Evolutionary conservation across 2,113 vertebrate species (phyloP), one percentile per base, ranked within the genome.

Genomic region (Perca fluviatilis): DNA sequence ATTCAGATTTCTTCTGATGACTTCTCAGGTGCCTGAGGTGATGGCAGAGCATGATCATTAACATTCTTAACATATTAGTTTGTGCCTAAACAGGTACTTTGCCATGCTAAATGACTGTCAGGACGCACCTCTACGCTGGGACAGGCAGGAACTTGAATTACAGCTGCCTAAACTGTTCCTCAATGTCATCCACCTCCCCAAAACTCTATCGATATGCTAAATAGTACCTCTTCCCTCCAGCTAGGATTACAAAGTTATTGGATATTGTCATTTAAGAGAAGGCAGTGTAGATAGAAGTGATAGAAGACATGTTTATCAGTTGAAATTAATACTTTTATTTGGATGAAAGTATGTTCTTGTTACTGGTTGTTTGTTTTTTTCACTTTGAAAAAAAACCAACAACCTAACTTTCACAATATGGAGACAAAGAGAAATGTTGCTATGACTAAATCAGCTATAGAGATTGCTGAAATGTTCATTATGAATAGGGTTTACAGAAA

Each of bases 1-100:
- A 66, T 64, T 79, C 2, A 62, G 25, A 73, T 79, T 79, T 74
- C 77, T 40, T 56, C 30, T 51, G 63, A 72, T 74, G 80, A 85
- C 60, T 76, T 70, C 57, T 86, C 60, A 36, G 49, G 30, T 63
- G 80, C 88, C 77, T 27, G 33, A 1, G 72, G 83, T 65, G 1
- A 79, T 70, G 64, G 46, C 1, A n/a, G 47, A 79, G 13, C 40
- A n/a, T 16, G 46, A 47, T 66, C 14, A 78, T 91, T 88, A 82
- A 67, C 86, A 91, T 92, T 92, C 85, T 70, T 86, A 11, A 1
- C 81, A 82, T 83, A 85, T 49, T 63, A n/a, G 64, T n/a, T 51
- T 73, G 66, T 12, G 62, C 49, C 79, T 69, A 74, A 85, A 74
- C 86, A 84, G 61, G 74, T 65, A 63, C 23, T 1, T 36, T 46